Evolutionary conservation across 2,113 vertebrate genomes (phyloP).

Genomic region (crab-eating macaque (Macaca fascicularis)): DNA sequence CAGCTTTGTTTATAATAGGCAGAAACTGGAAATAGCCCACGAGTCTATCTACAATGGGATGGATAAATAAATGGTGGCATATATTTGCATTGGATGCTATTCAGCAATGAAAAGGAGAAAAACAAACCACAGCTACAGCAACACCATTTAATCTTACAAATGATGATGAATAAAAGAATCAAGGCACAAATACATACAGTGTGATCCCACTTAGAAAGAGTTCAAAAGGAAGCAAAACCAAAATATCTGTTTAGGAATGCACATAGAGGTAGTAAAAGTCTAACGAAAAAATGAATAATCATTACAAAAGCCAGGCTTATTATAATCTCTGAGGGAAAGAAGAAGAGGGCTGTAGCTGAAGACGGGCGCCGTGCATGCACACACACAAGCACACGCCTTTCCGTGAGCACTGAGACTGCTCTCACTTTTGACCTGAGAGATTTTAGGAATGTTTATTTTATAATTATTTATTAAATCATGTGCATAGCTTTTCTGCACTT

Average conservation of each 20-base stretch:
- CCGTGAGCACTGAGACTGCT: background rate
- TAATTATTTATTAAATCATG: slow-evolving; percentile 13
- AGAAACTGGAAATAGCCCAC: background rate
- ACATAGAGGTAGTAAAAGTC: background rate
- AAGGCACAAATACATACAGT: background rate
- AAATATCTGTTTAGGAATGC: background rate
- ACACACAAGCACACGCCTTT: background rate
- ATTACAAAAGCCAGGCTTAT: background rate
- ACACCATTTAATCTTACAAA: background rate
- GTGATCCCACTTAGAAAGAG: background rate
- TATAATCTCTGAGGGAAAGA: background rate
- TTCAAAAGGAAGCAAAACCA: background rate
- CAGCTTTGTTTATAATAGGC: background rate
- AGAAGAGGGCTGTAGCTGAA: background rate
- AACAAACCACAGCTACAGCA: background rate
- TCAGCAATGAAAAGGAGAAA: background rate
- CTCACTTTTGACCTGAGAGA: background rate
- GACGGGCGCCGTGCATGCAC: too few species aligned
- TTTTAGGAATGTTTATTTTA: slow-evolving; percentile 36
- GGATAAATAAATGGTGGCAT: background rate
- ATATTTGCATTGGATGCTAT: background rate
- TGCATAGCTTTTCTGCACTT: background rate
- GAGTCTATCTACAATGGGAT: background rate
- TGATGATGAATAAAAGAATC: background rate
- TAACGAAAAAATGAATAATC: slow-evolving; percentile 21